Percentiles rank a stretch among this genome's conserved stretches.
These are phyloP conservation scores for Dasysyrphus tricinctus DNA, from an alignment of 2,888 invertebrate species.

Conservation along the genomic window DNA sequence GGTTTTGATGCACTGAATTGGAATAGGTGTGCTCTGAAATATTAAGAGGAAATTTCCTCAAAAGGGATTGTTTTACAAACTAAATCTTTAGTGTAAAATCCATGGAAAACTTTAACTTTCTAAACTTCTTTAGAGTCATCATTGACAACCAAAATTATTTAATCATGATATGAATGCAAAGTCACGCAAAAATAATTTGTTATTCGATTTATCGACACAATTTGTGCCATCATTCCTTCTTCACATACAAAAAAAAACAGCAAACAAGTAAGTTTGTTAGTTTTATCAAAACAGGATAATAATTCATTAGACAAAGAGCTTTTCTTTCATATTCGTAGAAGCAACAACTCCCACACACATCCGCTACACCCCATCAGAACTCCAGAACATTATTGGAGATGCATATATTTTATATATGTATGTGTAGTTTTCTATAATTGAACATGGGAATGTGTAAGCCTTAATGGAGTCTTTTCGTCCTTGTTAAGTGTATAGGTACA, in stretches of 20 bases:
- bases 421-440: constrained; percentile 30
- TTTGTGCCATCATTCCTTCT: constrained; percentile 22
- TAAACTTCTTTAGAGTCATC: too few species aligned
- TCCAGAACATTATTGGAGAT: not conserved
- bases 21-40: too few species aligned
- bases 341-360: not conserved
- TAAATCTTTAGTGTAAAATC: not conserved
- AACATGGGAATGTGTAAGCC: not conserved
- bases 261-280: constrained; percentile 33
- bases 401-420: not conserved
- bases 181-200: constrained; percentile 49
- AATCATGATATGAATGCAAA: constrained; percentile 20
- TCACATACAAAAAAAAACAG: not conserved
- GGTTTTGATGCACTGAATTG: too few species aligned
- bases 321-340: not conserved
- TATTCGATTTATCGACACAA: constrained; percentile 49
- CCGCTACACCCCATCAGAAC: too few species aligned
- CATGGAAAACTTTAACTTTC: not conserved
- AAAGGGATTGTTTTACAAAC: too few species aligned
- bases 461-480: not conserved
- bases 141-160: not conserved
- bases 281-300: constrained; percentile 27
- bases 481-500: not conserved
- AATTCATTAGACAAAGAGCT: constrained; percentile 37
- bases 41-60: too few species aligned